Conservation (phyloP, 2,113 vertebrate species). For the western clawed frog (Xenopus tropicalis) region DNA sequence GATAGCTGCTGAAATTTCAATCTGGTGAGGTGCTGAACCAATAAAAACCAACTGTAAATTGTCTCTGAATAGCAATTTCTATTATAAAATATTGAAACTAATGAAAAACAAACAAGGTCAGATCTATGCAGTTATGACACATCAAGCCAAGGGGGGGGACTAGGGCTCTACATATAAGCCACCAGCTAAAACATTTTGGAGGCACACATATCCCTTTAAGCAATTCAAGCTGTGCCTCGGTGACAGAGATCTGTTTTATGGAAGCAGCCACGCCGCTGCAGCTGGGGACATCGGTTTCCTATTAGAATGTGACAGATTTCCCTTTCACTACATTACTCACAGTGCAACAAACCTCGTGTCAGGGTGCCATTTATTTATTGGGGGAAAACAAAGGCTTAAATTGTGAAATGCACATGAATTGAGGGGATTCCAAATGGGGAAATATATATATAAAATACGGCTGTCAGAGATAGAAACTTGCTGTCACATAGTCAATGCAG, state of each 20-base stretch:
- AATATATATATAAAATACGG: not conserved
- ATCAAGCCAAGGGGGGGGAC: too few species aligned
- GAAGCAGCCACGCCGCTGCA: not conserved
- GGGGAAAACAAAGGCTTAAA: conserved; percentile 1
- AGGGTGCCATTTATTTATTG: conserved; percentile 3
- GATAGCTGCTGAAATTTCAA: too few species aligned
- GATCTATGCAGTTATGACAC: too few species aligned
- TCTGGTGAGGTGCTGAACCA: too few species aligned
- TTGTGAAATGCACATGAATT: conserved; percentile 22
- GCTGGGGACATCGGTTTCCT: conserved; percentile 5
- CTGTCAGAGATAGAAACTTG: not conserved
- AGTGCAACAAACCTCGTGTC: not conserved
- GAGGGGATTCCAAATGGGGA: conserved; percentile 6
- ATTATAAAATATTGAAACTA: too few species aligned
- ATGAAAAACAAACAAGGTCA: too few species aligned
- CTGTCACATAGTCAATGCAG: too few species aligned
- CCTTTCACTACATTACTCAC: conserved; percentile 15
- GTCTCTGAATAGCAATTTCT: too few species aligned
- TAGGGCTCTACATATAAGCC: too few species aligned
- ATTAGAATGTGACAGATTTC: conserved; percentile 20
- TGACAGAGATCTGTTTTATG: not conserved
- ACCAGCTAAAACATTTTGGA: too few species aligned
- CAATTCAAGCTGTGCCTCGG: not conserved
- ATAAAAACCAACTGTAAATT: too few species aligned
- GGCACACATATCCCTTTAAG: too few species aligned